Base-by-base conservation (phyloP, 1,140 invertebrate species). In the Saccostrea cuccullata region DNA sequence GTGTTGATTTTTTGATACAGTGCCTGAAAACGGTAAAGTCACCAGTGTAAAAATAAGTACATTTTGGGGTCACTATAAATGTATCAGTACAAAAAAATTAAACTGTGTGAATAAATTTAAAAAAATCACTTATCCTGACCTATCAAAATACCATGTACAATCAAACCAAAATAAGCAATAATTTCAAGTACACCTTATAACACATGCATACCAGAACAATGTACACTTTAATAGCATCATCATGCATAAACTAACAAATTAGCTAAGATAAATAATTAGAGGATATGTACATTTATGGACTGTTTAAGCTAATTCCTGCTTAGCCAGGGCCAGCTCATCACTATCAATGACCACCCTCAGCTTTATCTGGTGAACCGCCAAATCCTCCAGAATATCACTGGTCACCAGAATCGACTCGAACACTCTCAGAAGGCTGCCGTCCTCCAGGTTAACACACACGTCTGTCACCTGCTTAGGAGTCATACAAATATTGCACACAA, bases 401-500 rank as follows among this genome's bases (percentile, higher is more conserved):
- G 88, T 87, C 0, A 93, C 64, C 13, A 94, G 73, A 36, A 91
- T 87, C 11, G 73, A 84, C 56, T 94, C 87, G 17, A 94, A 40
- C 26, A 91, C 86, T 56, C 84, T 55, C 26, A 87, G 64, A 20
- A 94, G 89, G 26, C 85, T 84, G 13, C 92, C 92, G 82, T 88
- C 89, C n/a, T 84, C 17, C 58, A 89, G 89, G n/a, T 93, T 91
- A 20, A 87, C 30, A 55, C 91, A 85, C 26, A 94, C 86, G 13
- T 87, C 82, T 8, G 86, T 88, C 26, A 94, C 84, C 58, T 93
- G 92, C 15, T 89, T 85, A 12, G n/a, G 20, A 2, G 88, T 91
- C 91, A 92, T 92, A 86, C 92, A 94, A 77, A 94, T 94, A 70
- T 90, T 91, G 82, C 90, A 87, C 9, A 94, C 87, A 55, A 87